Percentiles rank a stretch among this genome's conserved stretches.
These are phyloP conservation scores for Drosophila lacertosa DNA, from an alignment of 1,140 invertebrate genomes.

Conservation along the genomic window DNA sequence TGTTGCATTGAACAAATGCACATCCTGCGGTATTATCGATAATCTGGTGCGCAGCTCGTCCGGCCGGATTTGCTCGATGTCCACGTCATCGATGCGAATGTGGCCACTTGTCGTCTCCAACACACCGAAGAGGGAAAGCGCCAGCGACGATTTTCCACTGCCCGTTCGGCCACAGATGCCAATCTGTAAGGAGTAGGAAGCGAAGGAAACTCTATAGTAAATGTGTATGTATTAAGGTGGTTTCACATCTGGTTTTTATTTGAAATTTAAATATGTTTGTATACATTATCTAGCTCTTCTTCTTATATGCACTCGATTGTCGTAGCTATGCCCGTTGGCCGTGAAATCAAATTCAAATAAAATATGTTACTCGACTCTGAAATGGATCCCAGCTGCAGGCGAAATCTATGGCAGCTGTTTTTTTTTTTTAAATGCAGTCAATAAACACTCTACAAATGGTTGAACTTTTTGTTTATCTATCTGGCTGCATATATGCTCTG, in stretches of 20 bases:
- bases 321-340: constrained; percentile 7
- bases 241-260: constrained; percentile 5
- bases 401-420: not conserved
- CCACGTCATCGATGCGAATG: constrained; percentile 88
- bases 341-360: constrained; percentile 44
- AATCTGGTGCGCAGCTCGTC: constrained; percentile 90
- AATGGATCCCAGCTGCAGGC: not conserved
- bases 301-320: not conserved
- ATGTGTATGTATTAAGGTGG: no score
- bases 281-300: not conserved
- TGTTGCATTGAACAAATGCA: constrained; percentile 95
- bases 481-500: no score
- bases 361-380: constrained; percentile 1
- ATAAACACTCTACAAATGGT: not conserved
- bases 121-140: constrained; percentile 89
- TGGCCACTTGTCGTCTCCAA: constrained; percentile 87
- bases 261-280: constrained; percentile 25
- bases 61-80: constrained; percentile 88
- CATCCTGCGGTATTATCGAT: constrained; percentile 96
- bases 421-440: no score
- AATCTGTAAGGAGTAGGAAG: constrained; percentile 85
- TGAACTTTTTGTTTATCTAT: no score
- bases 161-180: constrained; percentile 92
- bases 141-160: constrained; percentile 91
- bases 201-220: not conserved